Evolutionary conservation across 64 coral and sea anemone species (phyloP).

Genomic region (Porites lutea): DNA sequence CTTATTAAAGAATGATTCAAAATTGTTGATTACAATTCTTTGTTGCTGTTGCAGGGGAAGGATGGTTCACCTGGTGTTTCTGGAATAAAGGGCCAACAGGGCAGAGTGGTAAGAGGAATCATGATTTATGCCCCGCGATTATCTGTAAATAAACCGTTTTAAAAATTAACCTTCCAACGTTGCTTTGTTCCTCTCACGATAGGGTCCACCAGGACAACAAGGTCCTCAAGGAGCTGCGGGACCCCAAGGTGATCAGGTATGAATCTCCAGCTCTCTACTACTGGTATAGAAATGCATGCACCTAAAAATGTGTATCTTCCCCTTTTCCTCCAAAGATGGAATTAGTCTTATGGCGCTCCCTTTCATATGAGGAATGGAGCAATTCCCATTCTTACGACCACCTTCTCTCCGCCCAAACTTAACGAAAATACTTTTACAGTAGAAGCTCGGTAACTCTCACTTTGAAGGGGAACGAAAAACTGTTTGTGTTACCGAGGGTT

Average conservation of each 20-base stretch:
- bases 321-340: no score
- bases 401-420: no score
- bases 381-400: no score
- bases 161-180: not conserved
- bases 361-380: no score
- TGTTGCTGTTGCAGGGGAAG: not conserved
- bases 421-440: no score
- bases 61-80: slow-evolving; percentile 3
- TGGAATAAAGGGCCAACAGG: slow-evolving; percentile 42
- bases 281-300: no score
- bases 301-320: no score
- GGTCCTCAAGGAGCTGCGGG: slow-evolving; percentile 18
- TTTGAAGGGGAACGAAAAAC: no score
- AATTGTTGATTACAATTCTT: not conserved
- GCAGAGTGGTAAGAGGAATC: not conserved
- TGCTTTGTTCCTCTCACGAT: not conserved
- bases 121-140: not conserved
- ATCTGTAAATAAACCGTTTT: not conserved
- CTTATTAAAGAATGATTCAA: no score
- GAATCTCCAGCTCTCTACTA: not conserved
- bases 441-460: no score
- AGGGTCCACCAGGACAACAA: not conserved
- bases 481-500: no score
- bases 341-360: no score
- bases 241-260: slow-evolving; percentile 27